phyloP scores from a whole-genome alignment of 1,140 invertebrate genomes.

The Phymorhynchus buccinoides region DNA sequence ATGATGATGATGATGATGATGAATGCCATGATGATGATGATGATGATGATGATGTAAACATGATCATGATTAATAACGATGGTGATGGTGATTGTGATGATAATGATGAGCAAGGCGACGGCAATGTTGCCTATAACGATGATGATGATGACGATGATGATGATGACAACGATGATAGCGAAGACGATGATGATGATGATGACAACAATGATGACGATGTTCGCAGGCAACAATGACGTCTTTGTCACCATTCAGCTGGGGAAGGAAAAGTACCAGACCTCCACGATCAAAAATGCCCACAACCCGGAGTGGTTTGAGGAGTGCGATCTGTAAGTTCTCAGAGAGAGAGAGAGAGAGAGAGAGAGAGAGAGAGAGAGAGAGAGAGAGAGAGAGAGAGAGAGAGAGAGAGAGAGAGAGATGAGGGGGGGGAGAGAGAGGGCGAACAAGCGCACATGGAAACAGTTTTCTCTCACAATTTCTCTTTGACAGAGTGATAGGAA shows the following conservation, averaged over 20 bases:
- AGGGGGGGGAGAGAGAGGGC: too few species aligned
- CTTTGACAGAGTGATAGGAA: too few species aligned
- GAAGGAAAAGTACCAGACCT: constrained; percentile 97
- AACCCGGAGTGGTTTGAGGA: constrained; percentile 94
- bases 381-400: not conserved
- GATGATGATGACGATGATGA: not conserved
- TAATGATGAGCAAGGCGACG: not conserved
- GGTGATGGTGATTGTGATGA: not conserved
- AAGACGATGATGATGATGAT: not conserved
- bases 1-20: not conserved
- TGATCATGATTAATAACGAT: not conserved
- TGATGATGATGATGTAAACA: not conserved
- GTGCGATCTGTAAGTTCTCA: constrained; percentile 88
- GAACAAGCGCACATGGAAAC: not conserved
- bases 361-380: not conserved
- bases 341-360: too few species aligned
- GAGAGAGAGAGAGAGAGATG: too few species aligned
- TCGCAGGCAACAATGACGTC: constrained; percentile 79
- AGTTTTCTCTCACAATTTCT: not conserved
- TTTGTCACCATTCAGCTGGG: constrained; percentile 95
- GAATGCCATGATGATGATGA: not conserved
- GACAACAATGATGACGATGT: not conserved
- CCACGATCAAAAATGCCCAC: constrained; percentile 89
- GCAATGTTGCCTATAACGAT: not conserved
- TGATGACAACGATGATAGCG: not conserved